A percentile compares a stretch with the other conserved stretches of the same genome.
Conservation (phyloP, 1,140 invertebrate species). For the Macrocentrus cingulum region DNA sequence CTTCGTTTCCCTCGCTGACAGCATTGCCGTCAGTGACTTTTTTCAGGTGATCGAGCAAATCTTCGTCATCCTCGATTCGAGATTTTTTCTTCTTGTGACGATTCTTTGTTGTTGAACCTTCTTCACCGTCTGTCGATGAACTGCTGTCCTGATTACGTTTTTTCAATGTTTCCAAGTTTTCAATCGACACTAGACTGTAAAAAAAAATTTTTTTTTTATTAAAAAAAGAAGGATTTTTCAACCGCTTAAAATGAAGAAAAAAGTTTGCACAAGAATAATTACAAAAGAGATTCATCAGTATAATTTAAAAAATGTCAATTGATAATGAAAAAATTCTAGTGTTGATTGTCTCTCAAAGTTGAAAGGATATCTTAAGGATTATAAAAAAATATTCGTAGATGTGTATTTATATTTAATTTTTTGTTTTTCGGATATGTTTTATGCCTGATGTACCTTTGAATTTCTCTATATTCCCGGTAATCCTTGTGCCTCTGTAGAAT, state of each 20-base stretch:
- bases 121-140: constrained; percentile 1
- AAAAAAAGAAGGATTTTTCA: background rate
- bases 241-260: background rate
- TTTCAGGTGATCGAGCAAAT: background rate
- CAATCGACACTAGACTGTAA: constrained; percentile 30
- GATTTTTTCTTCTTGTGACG: background rate
- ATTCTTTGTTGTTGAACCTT: background rate
- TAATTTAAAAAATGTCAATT: no score
- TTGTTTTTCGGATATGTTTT: constrained; percentile 21
- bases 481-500: constrained; percentile 40
- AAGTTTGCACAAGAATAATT: background rate
- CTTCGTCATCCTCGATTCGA: background rate
- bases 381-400: no score
- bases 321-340: no score
- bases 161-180: constrained; percentile 26
- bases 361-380: no score
- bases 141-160: background rate
- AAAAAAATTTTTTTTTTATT: constrained; percentile 3
- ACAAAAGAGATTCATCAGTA: no score
- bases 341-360: no score
- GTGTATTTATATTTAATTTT: no score
- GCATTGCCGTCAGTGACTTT: background rate
- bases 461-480: constrained; percentile 38
- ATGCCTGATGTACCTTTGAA: constrained; percentile 43
- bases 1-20: background rate